Conservation (phyloP, 2,113 vertebrate species). For the Benitochromis conjunctus region DNA sequence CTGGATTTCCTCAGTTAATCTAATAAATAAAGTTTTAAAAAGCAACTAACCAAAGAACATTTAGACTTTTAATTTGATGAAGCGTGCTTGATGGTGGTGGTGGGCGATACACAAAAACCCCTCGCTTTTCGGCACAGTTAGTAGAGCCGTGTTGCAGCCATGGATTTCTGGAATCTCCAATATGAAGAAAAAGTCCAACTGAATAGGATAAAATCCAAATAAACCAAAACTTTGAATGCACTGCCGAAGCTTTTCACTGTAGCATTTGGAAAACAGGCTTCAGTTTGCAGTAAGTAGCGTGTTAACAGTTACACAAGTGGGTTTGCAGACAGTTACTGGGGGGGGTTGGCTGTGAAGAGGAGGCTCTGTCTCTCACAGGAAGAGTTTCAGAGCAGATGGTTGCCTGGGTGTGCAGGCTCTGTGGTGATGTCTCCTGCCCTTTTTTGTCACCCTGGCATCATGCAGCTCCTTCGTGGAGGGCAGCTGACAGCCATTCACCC, state of each 20-base stretch:
- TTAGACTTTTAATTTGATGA: not conserved
- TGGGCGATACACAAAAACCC: not conserved
- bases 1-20: not conserved
- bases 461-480: conserved; percentile 35
- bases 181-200: not conserved
- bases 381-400: conserved; percentile 57
- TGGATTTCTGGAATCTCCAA: not conserved
- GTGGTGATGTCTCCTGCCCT: conserved; percentile 32
- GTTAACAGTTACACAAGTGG: not conserved
- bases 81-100: not conserved
- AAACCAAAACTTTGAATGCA: not conserved
- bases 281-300: conserved; percentile 7
- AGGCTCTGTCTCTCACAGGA: conserved; percentile 24
- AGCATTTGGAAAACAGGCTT: not conserved
- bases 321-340: conserved; percentile 1
- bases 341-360: conserved; percentile 13
- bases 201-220: not conserved
- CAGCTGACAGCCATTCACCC: conserved; percentile 50
- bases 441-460: conserved; percentile 39
- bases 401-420: conserved; percentile 43
- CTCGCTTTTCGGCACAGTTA: not conserved
- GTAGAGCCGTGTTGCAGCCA: not conserved
- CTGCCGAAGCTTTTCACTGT: not conserved
- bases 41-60: not conserved
- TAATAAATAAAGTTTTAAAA: not conserved